These are phyloP conservation scores for Manis crassicaudata DNA, from an alignment of 2,797 vertebrate species.

Conservation along the genomic window DNA sequence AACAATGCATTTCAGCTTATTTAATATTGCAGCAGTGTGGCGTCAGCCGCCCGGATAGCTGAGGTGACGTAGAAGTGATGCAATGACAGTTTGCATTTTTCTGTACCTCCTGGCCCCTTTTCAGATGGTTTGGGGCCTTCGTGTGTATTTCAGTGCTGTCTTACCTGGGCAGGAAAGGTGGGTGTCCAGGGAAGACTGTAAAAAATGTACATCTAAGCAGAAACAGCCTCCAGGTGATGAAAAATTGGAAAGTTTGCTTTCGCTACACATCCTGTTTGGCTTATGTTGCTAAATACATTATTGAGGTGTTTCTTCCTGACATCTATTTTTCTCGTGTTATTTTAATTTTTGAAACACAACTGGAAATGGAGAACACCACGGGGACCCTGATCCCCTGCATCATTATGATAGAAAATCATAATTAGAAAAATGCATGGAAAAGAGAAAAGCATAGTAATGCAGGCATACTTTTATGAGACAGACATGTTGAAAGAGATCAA, in stretches of 20 bases:
- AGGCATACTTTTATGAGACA: background rate
- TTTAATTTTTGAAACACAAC: background rate
- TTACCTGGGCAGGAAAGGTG: background rate
- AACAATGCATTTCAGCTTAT: accelerated
- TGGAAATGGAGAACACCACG: background rate
- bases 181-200: background rate
- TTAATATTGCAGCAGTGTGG: background rate
- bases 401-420: background rate
- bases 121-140: background rate
- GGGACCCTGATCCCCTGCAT: background rate
- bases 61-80: background rate
- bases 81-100: background rate
- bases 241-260: background rate
- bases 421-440: background rate
- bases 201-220: background rate
- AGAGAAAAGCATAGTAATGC: background rate
- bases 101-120: background rate
- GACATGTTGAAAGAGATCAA: background rate
- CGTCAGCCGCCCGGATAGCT: background rate
- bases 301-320: background rate
- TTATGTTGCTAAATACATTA: background rate
- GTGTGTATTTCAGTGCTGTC: background rate
- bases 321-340: background rate
- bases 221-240: background rate
- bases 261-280: accelerated